Percentiles rank a stretch among this genome's conserved stretches.
Evolutionary conservation across 1,140 invertebrate species (phyloP).

Genomic region (Camponotus floridanus): DNA sequence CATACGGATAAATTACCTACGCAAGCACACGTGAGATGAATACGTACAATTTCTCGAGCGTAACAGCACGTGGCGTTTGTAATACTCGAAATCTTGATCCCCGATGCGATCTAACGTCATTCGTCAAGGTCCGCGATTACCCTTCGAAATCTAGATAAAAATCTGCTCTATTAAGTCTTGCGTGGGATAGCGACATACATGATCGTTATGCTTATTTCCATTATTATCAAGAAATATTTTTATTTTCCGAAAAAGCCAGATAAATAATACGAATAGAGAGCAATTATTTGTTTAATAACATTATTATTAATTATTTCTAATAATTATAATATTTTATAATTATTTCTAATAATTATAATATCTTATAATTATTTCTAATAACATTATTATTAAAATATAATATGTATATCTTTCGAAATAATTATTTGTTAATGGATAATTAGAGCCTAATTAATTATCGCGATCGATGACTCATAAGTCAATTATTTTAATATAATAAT

Average conservation of each 20-base stretch:
- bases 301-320: no score
- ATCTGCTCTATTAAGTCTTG: slow-evolving; percentile 43
- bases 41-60: slow-evolving; percentile 59
- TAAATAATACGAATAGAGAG: neutral
- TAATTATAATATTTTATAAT: no score
- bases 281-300: neutral
- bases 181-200: neutral
- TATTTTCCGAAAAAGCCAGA: neutral
- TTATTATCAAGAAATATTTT: neutral
- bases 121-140: slow-evolving; percentile 61
- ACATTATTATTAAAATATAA: neutral
- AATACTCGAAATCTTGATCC: slow-evolving; percentile 63
- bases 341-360: no score
- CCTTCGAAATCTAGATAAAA: slow-evolving; percentile 66
- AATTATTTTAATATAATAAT: no score
- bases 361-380: no score
- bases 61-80: slow-evolving; percentile 73
- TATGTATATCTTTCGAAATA: no score
- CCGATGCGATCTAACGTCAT: slow-evolving; percentile 63
- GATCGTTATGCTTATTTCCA: neutral
- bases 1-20: slow-evolving; percentile 72
- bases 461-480: no score
- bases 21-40: slow-evolving; percentile 54
- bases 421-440: no score
- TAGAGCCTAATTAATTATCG: no score